Evolutionary conservation across 2,888 invertebrate species (phyloP), one percentile per base, ranked within the genome.

Genomic region (Hemicrepidius hirtus): DNA sequence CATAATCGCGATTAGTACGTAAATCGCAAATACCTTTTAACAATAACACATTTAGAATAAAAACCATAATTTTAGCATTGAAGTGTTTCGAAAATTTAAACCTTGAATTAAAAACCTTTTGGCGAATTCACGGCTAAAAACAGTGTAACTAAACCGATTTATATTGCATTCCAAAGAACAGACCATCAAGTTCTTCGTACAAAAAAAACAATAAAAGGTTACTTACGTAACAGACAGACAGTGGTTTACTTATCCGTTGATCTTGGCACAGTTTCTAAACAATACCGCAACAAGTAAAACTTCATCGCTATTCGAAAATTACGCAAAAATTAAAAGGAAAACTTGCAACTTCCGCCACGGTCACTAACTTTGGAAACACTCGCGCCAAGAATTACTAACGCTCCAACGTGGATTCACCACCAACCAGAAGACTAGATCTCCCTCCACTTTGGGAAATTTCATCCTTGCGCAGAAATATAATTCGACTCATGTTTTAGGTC

Each of bases 281-380:
- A 60, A 44, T 40, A 44, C 41, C 44, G 40, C 44, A 18, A 49
- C 49, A 55, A 66, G 55, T 40, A 40, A 40, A 65, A 65, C 50
- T 49, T 28, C 32, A 24, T 28, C 10, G 32, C 32, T 24, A 20
- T 53, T 24, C 65, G 53, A 50, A 50, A 65, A 53, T 32, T 66
- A 20, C 41, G 20, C n/a, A 13, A 66, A 66, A 32, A n/a, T 18
- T 3, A 3, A 24, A 12, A 18, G 12, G 18, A 28, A 59, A 60
- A 55, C 24, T 40, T 66, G 40, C 53, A 18, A 55, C 59, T 44
- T 49, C 40, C 62, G 53, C 24, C 50, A 50, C 37, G 40, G 53
- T 35, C 68, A 50, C 35, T 44, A 40, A 63, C 68, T 68, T 50
- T 40, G 49, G 62, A 63, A 62, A 68, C 24, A 68, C 68, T 62